Percentiles rank a stretch among this genome's conserved stretches.
Evolutionary conservation across 2,888 invertebrate species (phyloP).

Genomic region (Pocota personata): DNA sequence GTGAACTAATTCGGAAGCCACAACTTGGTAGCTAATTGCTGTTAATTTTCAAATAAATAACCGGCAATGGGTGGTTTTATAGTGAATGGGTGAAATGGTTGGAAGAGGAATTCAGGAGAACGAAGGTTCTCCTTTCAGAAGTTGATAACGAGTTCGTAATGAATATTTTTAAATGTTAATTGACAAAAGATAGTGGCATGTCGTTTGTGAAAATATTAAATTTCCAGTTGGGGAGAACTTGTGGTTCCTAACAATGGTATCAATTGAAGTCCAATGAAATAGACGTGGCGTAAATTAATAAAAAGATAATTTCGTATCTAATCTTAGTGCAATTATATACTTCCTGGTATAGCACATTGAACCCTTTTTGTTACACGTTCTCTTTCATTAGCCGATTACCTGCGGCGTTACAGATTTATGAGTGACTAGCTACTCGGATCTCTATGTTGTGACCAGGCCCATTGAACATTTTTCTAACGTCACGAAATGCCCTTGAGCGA

Average conservation of each 20-base stretch:
- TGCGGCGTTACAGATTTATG: too few relatives aligned
- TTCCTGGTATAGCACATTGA: too few relatives aligned
- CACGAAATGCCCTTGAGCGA: too few relatives aligned
- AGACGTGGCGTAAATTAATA: too few relatives aligned
- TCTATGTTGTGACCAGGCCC: too few relatives aligned
- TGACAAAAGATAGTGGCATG: conserved; percentile 7
- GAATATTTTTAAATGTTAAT: conserved; percentile 23
- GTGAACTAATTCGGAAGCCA: conserved; percentile 50
- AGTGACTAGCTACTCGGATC: too few relatives aligned
- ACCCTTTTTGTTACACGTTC: too few relatives aligned
- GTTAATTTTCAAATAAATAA: conserved; percentile 62
- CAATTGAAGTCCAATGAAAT: neutral
- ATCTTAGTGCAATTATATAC: too few relatives aligned
- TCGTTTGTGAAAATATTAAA: neutral
- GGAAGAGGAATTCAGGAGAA: neutral
- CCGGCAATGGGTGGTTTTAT: conserved; percentile 29
- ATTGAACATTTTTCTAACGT: too few relatives aligned
- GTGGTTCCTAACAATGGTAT: neutral
- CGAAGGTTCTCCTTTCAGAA: neutral
- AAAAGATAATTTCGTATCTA: too few relatives aligned
- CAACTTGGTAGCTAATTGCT: conserved; percentile 52
- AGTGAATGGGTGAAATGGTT: neutral
- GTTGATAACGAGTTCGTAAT: conserved; percentile 20
- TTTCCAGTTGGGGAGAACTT: neutral
- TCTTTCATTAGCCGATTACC: too few relatives aligned